Evolutionary conservation across 1,140 invertebrate species (phyloP), one percentile per base, ranked within the genome.

Genomic region (Orius insidiosus): DNA sequence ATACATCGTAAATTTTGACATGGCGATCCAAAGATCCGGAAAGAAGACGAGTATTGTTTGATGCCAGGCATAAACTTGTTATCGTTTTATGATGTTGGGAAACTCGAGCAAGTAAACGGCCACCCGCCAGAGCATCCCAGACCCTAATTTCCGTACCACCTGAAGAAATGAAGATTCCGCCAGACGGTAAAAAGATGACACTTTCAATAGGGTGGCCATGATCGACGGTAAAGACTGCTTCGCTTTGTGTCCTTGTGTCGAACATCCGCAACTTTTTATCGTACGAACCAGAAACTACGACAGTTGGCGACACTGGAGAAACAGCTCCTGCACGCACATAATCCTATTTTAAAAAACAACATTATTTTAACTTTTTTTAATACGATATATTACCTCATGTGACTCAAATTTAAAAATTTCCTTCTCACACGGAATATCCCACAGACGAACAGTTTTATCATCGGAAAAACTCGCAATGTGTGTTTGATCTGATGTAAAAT

Each of bases 51-150:
- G 75, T 78, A 16, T 79, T 80, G 58, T 87, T 76, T 15, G 76
- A 82, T 14, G 81, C 80, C 46, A 92, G 68, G 53, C 71, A 65
- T 14, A 95, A 55, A 53, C 78, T 80, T 2, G 88, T 95, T 1
- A 97, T 76, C 1, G 90, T 93, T 70, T 97, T 97, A 59, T 96
- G 88, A 63, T 97, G 81, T 58, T 85, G 76, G 35, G 76, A 75
- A 55, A 90, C 70, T 61, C 74, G 76, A 8, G 80, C 75, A 7
- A 95, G 59, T 46, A 93, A 62, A 60, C 80, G 80, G 5, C 90
- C 88, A 44, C 84, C 84, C 49, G 80, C 72, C 33, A 94, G 69
- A 37, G 80, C 75, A 65, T 98, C 92, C 90, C 90, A 98, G 8
- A 97, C 79, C 65, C 81, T 82, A 1, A 98, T 78, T 63, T 86